Percentiles rank a stretch among this genome's conserved stretches.
Evolutionary conservation across 2,113 vertebrate genomes (phyloP).

Genomic region (Pseudorhombus dupliciocellatus): DNA sequence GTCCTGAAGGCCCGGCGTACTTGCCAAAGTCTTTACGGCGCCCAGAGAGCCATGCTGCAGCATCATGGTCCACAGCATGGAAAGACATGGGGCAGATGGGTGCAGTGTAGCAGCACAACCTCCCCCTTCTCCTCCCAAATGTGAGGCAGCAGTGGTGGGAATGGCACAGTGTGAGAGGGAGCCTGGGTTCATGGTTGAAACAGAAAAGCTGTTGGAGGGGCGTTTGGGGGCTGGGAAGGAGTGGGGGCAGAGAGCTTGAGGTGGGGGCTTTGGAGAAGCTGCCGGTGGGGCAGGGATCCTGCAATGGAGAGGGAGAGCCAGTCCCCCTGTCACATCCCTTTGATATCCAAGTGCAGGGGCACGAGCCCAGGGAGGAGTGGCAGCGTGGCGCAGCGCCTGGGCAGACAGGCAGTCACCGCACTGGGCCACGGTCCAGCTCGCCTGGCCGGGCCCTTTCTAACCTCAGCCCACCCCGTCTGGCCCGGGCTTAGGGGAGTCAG

Average conservation of each 20-base stretch:
- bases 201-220: slow-evolving; percentile 77
- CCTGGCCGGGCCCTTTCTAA: slow-evolving; percentile 72
- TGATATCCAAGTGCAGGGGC: slow-evolving; percentile 84
- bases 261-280: slow-evolving; percentile 49
- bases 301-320: slow-evolving; percentile 72
- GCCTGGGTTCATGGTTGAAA: slow-evolving; percentile 71
- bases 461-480: slow-evolving; percentile 79
- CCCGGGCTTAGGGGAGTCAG: slow-evolving; percentile 77
- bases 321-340: slow-evolving; percentile 79
- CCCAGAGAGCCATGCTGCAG: slow-evolving; percentile 82
- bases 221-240: slow-evolving; percentile 68
- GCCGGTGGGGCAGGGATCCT: slow-evolving; percentile 64
- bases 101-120: slow-evolving; percentile 83
- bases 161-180: slow-evolving; percentile 76
- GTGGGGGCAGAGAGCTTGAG: slow-evolving; percentile 61
- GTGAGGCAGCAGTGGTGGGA: slow-evolving; percentile 79
- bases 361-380: slow-evolving; percentile 81
- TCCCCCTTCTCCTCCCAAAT: slow-evolving; percentile 75
- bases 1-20: slow-evolving; percentile 57
- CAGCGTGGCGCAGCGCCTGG: slow-evolving; percentile 80
- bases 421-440: slow-evolving; percentile 81
- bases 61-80: slow-evolving; percentile 85
- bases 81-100: slow-evolving; percentile 85
- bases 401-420: slow-evolving; percentile 85
- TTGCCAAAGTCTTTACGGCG: slow-evolving; percentile 79